These are phyloP conservation scores for Pholis gunnellus DNA, from an alignment of 2,113 vertebrate species.

Conservation along the genomic window DNA sequence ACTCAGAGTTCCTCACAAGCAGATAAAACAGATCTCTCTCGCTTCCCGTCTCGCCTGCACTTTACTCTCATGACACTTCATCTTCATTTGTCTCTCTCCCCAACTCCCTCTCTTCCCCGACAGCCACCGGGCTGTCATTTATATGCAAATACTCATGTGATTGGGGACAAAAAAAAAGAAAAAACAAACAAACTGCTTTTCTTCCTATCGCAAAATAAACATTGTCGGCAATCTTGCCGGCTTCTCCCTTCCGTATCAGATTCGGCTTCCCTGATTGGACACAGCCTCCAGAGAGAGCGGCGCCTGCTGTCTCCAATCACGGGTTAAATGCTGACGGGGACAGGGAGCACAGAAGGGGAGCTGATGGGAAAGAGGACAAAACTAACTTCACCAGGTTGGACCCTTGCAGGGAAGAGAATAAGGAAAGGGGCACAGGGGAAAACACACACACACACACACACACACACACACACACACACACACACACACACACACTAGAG, in stretches of 20 bases:
- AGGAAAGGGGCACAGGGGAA: neutral
- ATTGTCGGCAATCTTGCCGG: slow-evolving; percentile 42
- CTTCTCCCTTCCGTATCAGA: slow-evolving; percentile 44
- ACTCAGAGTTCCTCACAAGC: slow-evolving; percentile 33
- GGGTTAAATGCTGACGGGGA: slow-evolving; percentile 57
- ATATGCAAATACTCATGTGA: slow-evolving; percentile 76
- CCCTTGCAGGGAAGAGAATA: slow-evolving; percentile 39
- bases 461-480: slow-evolving; percentile 5
- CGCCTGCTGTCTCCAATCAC: slow-evolving; percentile 59
- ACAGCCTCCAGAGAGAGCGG: slow-evolving; percentile 46
- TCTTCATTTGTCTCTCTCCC: slow-evolving; percentile 67
- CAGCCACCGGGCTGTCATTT: slow-evolving; percentile 71
- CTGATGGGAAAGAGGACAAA: slow-evolving; percentile 40
- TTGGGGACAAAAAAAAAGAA: neutral
- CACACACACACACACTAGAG: slow-evolving; percentile 12
- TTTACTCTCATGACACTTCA: slow-evolving; percentile 70
- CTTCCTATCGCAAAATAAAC: slow-evolving; percentile 70
- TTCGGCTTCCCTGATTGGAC: slow-evolving; percentile 63
- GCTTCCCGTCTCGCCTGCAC: slow-evolving; percentile 50
- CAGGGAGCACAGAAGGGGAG: slow-evolving; percentile 34
- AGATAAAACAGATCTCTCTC: slow-evolving; percentile 66
- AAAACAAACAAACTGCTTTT: slow-evolving; percentile 22
- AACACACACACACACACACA: slow-evolving; percentile 12
- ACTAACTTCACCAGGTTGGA: slow-evolving; percentile 23
- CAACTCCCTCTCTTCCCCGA: slow-evolving; percentile 44